Evolutionary conservation across 2,113 vertebrate genomes (phyloP), one percentile per base, ranked within the genome.

Genomic region (Eublepharis macularius): DNA sequence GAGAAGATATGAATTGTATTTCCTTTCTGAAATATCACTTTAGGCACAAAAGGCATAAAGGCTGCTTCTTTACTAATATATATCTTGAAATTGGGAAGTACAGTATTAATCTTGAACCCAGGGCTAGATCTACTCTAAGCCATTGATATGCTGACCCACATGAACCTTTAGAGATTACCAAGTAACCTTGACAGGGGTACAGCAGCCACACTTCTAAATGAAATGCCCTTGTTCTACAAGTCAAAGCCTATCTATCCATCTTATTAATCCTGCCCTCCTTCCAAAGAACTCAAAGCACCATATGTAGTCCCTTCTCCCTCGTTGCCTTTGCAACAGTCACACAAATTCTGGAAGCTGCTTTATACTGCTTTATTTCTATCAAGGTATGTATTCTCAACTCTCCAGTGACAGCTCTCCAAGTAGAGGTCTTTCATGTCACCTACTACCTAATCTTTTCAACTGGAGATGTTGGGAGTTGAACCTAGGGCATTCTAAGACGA

Each of bases 1-100:
- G 72, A 86, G 51, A 54, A 65, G 76, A 80, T 65, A 74, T 32
- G 7, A 76, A 80, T 80, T 21, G 39, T 80, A 74, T 80, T 80
- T 85, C 76, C 51, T 80, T 85, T 73, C 41, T 80, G 68, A 85
- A 85, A 73, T 85, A 80, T 80, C 54, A 63, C 54, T 54, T 73
- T 19, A 47, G 41, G 43, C 68, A 17, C 41, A 45, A 85, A n/a
- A 19, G 51, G 66, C 68, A 79, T 76, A 85, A 79, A 84, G 65
- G 14, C 57, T 66, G 43, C 29, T 68, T 19, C 57, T 66, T 57
- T 24, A 41, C 6, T 41, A 84, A 60, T 60, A 41, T 24, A 13
- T 17, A 36, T 26, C 39, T 41, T 80, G 76, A 80, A 85, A 16
- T 73, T 6, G 17, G 47, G 47, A 84, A 29, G 83, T 29, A 43